Evolutionary conservation across 1,140 invertebrate genomes (phyloP).

Genomic region (Hylaeus volcanicus): DNA sequence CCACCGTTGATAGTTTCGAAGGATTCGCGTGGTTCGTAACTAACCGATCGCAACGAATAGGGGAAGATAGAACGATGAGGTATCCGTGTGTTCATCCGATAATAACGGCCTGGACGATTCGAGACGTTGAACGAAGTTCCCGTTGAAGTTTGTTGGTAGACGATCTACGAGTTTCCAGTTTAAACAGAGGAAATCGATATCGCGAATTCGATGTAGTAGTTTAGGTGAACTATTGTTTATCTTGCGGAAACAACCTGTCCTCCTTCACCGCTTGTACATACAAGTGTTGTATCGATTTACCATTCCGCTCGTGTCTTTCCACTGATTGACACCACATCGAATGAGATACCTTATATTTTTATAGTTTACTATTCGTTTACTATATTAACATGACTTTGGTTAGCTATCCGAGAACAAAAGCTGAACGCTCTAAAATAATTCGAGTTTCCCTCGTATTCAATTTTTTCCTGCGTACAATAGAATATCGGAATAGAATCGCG

Average conservation of each 20-base stretch:
- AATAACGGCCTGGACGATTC: background rate
- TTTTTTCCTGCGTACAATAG: too few relatives aligned
- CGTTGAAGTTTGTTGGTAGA: background rate
- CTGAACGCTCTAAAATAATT: too few relatives aligned
- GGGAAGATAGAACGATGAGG: conserved; percentile 37
- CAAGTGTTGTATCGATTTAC: conserved; percentile 8
- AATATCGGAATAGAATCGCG: background rate
- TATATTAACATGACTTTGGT: too few relatives aligned
- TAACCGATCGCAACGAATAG: conserved; percentile 36
- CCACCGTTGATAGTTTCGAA: conserved; percentile 35
- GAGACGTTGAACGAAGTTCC: conserved; percentile 41
- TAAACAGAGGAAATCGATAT: conserved; percentile 29
- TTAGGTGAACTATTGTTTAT: conserved; percentile 10
- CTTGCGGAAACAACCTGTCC: background rate
- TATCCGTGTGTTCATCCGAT: conserved; percentile 41
- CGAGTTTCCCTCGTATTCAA: too few relatives aligned
- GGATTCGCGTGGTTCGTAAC: conserved; percentile 40
- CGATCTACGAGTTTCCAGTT: background rate
- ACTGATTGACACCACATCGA: too few relatives aligned
- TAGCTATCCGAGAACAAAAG: too few relatives aligned
- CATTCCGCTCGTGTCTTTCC: background rate
- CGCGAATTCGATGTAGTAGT: conserved; percentile 31
- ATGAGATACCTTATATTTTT: too few relatives aligned
- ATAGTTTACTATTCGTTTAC: too few relatives aligned
- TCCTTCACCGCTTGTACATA: background rate